Evolutionary conservation across 2,797 vertebrate species (phyloP), one percentile per base, ranked within the genome.

Genomic region (Chromobotia macracanthus): DNA sequence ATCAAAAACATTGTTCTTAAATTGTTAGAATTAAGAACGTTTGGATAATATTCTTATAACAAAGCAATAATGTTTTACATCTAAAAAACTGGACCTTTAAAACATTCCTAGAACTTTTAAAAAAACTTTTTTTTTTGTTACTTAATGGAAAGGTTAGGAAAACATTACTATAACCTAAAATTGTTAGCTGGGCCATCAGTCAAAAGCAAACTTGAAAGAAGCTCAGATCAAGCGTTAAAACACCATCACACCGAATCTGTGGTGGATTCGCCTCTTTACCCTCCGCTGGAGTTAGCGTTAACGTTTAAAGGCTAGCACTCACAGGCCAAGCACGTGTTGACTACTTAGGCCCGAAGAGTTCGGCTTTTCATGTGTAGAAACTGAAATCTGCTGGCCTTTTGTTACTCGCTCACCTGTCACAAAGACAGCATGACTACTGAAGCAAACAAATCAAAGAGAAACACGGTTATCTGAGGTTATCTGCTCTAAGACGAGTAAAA

Each of bases 401-500:
- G 65, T 50, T 53, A 78, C 46, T n/a, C 28, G 5, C 13, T 35
- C 38, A 18, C 16, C 66, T 61, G 19, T 69, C 31, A 64, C 28
- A 63, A 55, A 63, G 28, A 61, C 23, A 50, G 75, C 13, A 76
- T 23, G 61, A 19, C 41, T 18, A 16, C 72, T 61, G n/a, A 51
- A 77, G 44, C n/a, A 56, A 55, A 41, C 25, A 18, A 48, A 60
- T 77, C 53, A 69, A 77, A 77, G 41, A 9, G 25, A 61, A 41
- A 71, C 16, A 5, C 12, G 19, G 55, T 70, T 63, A 71, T 78
- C 56, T 71, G 9, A 78, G 46, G 44, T 78, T 64, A 78, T 71
- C 44, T 28, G 46, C 28, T 53, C 25, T 64, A 60, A 78, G 60
- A 71, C 51, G 55, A 61, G 55, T 38, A 76, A 68, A 70, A 61